Percentiles rank a stretch among this genome's conserved stretches.
These are phyloP conservation scores for Sabatieria punctata DNA, from an alignment of 2,888 invertebrate species.

Conservation along the genomic window DNA sequence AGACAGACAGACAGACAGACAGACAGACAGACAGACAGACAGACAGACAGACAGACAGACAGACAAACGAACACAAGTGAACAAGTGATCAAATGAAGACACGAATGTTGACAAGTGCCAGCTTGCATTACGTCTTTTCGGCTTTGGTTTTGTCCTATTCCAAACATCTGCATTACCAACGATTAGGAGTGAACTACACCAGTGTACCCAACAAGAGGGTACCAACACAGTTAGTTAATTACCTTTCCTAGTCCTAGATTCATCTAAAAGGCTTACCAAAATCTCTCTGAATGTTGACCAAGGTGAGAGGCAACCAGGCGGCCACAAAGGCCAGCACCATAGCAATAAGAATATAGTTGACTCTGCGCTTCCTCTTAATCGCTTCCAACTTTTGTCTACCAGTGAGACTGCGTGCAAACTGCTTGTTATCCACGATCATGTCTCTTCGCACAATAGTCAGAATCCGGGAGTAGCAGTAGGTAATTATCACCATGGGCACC, in stretches of 20 bases:
- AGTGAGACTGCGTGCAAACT: background rate
- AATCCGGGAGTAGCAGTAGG: conserved; percentile 69
- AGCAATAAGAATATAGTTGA: conserved; percentile 85
- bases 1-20: no score
- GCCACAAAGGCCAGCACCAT: conserved; percentile 50
- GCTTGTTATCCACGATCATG: conserved; percentile 5
- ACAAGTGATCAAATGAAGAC: no score
- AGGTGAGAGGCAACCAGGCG: conserved; percentile 27
- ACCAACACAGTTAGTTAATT: background rate
- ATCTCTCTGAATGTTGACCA: conserved; percentile 26
- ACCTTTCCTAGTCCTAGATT: background rate
- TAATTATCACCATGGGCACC: conserved; percentile 74
- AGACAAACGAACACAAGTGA: no score
- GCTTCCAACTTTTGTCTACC: background rate
- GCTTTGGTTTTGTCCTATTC: no score
- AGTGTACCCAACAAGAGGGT: background rate
- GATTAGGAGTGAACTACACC: no score
- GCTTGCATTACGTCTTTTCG: no score
- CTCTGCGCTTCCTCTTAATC: conserved; percentile 58
- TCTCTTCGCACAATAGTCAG: conserved; percentile 2
- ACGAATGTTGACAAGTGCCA: no score
- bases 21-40: no score
- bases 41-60: no score
- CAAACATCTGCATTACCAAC: no score
- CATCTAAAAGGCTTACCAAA: no score